phyloP scores from a whole-genome alignment of 2,797 vertebrate species.

The Acanthis flammea region DNA sequence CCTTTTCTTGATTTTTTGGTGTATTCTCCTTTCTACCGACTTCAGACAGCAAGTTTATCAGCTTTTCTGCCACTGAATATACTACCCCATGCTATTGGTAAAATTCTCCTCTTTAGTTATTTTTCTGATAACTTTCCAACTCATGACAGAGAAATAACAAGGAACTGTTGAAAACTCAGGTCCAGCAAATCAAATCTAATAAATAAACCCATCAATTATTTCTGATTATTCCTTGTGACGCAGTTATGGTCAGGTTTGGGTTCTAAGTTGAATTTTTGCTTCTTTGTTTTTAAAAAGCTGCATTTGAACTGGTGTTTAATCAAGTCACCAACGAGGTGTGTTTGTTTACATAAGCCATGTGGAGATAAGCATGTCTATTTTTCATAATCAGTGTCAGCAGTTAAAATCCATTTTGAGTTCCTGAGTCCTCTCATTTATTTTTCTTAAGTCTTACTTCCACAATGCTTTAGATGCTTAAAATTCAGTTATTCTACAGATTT shows the following conservation, averaged over 20 bases:
- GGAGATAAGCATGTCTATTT: not conserved
- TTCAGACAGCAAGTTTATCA: not conserved
- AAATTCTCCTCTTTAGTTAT: not conserved
- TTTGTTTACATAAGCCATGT: not conserved
- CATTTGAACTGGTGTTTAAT: not conserved
- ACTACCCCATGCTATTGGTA: not conserved
- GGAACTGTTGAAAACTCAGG: not conserved
- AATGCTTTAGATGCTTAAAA: not conserved
- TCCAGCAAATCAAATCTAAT: not conserved
- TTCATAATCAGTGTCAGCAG: not conserved
- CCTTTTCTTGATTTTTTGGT: not conserved
- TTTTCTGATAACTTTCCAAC: not conserved
- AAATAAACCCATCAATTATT: not conserved
- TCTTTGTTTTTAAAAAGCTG: not conserved
- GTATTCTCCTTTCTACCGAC: not conserved
- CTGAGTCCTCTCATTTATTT: not conserved
- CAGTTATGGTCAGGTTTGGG: not conserved
- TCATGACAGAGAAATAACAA: not conserved
- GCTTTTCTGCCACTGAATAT: not conserved
- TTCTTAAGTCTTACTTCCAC: not conserved
- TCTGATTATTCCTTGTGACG: accelerated
- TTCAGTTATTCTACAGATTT: not conserved
- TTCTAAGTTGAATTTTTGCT: not conserved
- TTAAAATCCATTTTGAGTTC: not conserved
- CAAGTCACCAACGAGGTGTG: not conserved